Conservation (phyloP, 1,140 invertebrate species). For the Ylistrum balloti region DNA sequence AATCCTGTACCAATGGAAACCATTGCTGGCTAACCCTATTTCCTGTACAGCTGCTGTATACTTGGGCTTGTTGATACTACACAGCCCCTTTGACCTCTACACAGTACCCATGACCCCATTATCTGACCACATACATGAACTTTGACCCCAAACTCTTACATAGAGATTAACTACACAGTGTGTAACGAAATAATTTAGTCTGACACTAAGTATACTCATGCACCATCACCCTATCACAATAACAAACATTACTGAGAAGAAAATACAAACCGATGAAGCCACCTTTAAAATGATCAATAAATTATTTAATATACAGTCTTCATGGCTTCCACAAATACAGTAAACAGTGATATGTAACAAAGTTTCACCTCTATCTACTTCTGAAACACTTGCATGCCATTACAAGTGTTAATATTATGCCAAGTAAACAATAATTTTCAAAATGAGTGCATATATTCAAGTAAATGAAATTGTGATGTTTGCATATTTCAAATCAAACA, state of each 20-base stretch:
- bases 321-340: neutral
- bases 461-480: neutral
- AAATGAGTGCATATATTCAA: neutral
- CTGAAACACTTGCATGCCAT: neutral
- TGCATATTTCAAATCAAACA: neutral
- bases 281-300: neutral
- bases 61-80: neutral
- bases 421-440: neutral
- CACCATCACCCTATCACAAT: constrained; percentile 29
- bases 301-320: neutral
- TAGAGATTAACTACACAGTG: too few species aligned
- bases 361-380: neutral
- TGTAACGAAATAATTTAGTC: neutral
- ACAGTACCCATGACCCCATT: too few species aligned
- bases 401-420: neutral
- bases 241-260: neutral
- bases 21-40: too few species aligned
- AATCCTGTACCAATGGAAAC: too few species aligned
- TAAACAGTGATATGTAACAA: neutral
- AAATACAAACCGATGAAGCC: constrained; percentile 10
- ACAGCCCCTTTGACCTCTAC: too few species aligned
- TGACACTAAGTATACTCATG: neutral
- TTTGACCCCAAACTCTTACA: too few species aligned
- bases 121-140: too few species aligned
- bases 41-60: too few species aligned